Conservation (phyloP, 2,113 vertebrate species). For the Eclectus roratus region DNA sequence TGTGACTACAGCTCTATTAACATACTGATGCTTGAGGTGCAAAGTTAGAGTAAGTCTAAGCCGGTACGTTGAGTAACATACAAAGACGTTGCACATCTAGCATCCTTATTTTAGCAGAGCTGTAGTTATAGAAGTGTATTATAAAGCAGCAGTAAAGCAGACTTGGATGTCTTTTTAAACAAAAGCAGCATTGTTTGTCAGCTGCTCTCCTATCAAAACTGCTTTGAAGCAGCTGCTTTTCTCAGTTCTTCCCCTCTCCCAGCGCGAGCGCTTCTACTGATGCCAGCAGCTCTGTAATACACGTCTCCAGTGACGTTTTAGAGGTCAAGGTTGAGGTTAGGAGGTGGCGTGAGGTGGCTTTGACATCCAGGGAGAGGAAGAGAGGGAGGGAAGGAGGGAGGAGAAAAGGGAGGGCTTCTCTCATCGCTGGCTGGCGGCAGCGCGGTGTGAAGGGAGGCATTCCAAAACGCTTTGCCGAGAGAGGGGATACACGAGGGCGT, state of each 20-base stretch:
- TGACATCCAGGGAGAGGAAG: background rate
- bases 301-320: background rate
- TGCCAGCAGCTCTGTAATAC: background rate
- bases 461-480: background rate
- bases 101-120: background rate
- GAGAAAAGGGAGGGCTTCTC: background rate
- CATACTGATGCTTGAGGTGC: background rate
- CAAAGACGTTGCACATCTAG: background rate
- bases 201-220: background rate
- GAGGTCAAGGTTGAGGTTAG: background rate
- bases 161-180: background rate
- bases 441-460: background rate
- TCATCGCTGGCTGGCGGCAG: background rate
- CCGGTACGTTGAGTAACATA: background rate
- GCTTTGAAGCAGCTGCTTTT: background rate
- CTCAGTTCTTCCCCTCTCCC: background rate
- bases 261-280: no score
- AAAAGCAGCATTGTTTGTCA: background rate
- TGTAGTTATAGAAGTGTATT: rapidly evolving
- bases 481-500: background rate
- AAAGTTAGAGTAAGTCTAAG: background rate
- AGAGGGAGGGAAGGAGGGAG: background rate
- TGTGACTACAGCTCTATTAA: background rate
- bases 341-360: background rate
- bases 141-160: background rate